phyloP scores from a whole-genome alignment of 2,113 vertebrate genomes.

The Vidua chalybeata region DNA sequence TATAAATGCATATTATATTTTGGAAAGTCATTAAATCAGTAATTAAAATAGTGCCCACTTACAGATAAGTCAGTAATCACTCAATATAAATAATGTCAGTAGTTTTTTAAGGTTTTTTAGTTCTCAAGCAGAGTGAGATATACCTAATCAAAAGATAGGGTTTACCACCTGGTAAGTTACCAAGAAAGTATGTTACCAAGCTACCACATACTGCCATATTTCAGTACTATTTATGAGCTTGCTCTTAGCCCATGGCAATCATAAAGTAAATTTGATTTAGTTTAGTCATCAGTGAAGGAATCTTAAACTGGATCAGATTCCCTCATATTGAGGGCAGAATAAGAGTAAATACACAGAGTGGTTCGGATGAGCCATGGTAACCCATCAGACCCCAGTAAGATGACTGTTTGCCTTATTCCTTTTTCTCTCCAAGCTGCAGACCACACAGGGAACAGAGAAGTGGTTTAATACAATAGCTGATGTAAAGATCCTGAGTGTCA shows the following conservation, averaged over 20 bases:
- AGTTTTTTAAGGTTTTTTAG: not conserved
- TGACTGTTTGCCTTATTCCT: not conserved
- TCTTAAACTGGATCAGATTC: not conserved
- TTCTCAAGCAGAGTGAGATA: not conserved
- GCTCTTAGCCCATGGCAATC: not conserved
- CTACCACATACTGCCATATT: not conserved
- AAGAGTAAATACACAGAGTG: not conserved
- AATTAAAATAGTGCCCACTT: not conserved
- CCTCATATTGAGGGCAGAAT: not conserved
- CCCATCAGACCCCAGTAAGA: not conserved
- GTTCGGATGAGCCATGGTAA: rapidly evolving
- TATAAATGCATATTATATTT: not conserved
- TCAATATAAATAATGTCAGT: not conserved
- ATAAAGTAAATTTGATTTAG: not conserved
- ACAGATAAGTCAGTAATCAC: not conserved
- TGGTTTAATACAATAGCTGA: not conserved
- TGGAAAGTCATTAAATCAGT: not conserved
- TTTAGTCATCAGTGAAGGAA: not conserved
- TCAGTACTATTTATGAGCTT: not conserved
- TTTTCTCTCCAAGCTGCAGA: not conserved
- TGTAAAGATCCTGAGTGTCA: not conserved
- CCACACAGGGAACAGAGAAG: not conserved
- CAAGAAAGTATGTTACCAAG: not conserved
- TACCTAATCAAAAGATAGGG: not conserved
- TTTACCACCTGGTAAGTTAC: not conserved